Conservation (phyloP, 35 echinoderm and acorn worm species). For the Lytechinus pictus region DNA sequence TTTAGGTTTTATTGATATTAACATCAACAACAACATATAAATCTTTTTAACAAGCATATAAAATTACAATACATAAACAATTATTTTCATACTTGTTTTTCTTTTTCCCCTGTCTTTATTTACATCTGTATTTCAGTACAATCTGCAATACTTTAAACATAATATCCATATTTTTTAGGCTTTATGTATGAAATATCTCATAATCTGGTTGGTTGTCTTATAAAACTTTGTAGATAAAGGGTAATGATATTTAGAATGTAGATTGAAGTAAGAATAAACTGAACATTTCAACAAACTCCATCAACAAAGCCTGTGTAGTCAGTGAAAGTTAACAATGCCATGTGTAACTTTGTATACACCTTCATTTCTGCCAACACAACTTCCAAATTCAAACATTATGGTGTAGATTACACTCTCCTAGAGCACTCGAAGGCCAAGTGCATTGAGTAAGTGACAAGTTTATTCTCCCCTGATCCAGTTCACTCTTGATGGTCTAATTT, state of each 20-base stretch:
- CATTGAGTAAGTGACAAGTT: constrained; percentile 11
- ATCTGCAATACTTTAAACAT: too few relatives aligned
- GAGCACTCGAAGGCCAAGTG: background rate
- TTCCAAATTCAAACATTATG: background rate
- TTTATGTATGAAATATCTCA: too few relatives aligned
- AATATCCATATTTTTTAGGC: too few relatives aligned
- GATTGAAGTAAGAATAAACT: too few relatives aligned
- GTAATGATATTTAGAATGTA: too few relatives aligned
- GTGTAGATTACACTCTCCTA: background rate
- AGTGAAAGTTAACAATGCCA: background rate
- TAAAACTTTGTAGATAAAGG: too few relatives aligned
- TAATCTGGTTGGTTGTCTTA: too few relatives aligned
- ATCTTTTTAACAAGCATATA: background rate
- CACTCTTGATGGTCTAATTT: constrained; percentile 34
- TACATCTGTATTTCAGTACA: too few relatives aligned
- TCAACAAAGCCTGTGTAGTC: background rate
- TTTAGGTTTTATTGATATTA: background rate
- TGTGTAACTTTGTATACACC: background rate
- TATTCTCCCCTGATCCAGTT: constrained; percentile 11
- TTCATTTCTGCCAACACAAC: background rate
- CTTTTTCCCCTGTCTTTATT: too few relatives aligned
- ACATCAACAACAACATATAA: background rate
- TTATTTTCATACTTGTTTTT: background rate
- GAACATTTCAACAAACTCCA: too few relatives aligned
- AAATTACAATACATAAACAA: too few relatives aligned